Evolutionary conservation across 2,888 invertebrate genomes (phyloP), one percentile per base, ranked within the genome.

Genomic region (Dryocosmus kuriphilus): DNA sequence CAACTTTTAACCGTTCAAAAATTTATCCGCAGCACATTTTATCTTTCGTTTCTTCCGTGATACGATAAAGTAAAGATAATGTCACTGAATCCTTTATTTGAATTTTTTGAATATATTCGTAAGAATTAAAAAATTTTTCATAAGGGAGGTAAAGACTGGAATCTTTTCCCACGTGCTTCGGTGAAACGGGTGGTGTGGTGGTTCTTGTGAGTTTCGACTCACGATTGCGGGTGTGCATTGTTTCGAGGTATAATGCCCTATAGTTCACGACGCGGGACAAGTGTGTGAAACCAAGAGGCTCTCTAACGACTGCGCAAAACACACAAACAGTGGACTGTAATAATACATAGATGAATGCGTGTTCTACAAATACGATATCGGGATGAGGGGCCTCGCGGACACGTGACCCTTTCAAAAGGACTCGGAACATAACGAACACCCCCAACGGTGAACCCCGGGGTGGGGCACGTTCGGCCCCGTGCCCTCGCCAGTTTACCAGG

Each of bases 321-420:
- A 89, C 86, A 89, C 89, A 90, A 90, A 90, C 89, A 90, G 87
- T 89, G 88, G 87, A 90, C 89, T 88, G 89, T 88, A 89, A 90
- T 90, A 90, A 90, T 90, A 88, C 89, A 88, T 87, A 84, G 81
- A 83, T 79, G 83, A 86, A 86, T 87, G 85, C 89, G 90, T 89
- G 89, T 88, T 88, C 88, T 90, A 90, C 90, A 90, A 90, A 90
- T 90, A 90, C 90, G 90, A 90, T 90, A 90, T 90, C 88, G 89
- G 89, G 81, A 87, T 83, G 86, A 86, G 86, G 88, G 89, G 86
- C 46, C 77, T 77, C 74, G 79, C 84, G 84, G 86, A 85, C 90
- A 90, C 90, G 90, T 89, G 90, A 89, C 89, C 88, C 86, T 87
- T 89, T 89, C 83, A 89, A 88, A 71, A 86, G 87, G 84, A 83